These are phyloP conservation scores for Aratinga solstitialis DNA, from an alignment of 2,797 vertebrate species.

Conservation along the genomic window DNA sequence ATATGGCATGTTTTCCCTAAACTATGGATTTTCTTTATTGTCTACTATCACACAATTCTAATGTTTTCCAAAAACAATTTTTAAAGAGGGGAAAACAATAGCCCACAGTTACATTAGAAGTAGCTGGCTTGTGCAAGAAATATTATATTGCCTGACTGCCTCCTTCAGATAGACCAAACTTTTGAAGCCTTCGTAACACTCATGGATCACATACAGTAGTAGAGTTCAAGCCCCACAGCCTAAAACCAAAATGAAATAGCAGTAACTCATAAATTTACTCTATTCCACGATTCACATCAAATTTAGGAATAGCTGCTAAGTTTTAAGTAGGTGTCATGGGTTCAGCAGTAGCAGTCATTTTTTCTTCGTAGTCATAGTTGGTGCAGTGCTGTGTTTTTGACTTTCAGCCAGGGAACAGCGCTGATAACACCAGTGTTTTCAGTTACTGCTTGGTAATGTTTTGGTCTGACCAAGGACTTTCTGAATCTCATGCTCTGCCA, in stretches of 20 bases:
- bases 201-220: rapidly evolving
- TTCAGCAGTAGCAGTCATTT: no score
- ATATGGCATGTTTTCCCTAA: slow-evolving; percentile 67
- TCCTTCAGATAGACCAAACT: not conserved
- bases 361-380: no score
- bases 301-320: not conserved
- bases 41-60: slow-evolving; percentile 37
- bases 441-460: no score
- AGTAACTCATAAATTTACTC: not conserved
- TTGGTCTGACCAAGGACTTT: no score
- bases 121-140: not conserved
- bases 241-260: not conserved
- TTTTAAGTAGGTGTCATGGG: not conserved
- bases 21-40: slow-evolving; percentile 54
- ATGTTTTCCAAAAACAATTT: not conserved
- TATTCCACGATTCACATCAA: not conserved
- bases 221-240: not conserved
- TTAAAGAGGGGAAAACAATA: not conserved
- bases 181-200: rapidly evolving
- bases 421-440: no score
- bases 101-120: not conserved
- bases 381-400: no score
- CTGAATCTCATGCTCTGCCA: no score
- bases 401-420: no score
- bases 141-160: not conserved